A percentile compares a stretch with the other conserved stretches of the same genome.
phyloP scores from a whole-genome alignment of 2,888 invertebrate species.

The Hermaeophaga mercurialis region DNA sequence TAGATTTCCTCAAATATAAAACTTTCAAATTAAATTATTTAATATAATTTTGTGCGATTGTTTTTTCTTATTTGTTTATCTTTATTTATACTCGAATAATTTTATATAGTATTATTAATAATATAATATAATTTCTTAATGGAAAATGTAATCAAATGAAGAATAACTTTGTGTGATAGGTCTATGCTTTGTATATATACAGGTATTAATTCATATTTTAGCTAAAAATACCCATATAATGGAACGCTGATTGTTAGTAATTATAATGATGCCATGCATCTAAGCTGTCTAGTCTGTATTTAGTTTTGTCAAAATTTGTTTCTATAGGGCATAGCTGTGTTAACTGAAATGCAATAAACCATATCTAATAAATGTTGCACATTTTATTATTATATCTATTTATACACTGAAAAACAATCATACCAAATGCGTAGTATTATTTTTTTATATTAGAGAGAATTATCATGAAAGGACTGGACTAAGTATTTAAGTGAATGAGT shows the following conservation, averaged over 20 bases:
- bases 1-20: too few relatives aligned
- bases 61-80: not conserved
- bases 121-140: not conserved
- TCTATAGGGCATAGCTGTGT: constrained; percentile 42
- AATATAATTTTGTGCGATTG: not conserved
- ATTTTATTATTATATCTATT: too few relatives aligned
- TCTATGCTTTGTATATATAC: constrained; percentile 32
- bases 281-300: constrained; percentile 57
- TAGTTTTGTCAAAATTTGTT: constrained; percentile 40
- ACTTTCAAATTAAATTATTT: too few relatives aligned
- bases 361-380: too few relatives aligned
- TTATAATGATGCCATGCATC: constrained; percentile 52
- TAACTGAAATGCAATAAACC: constrained; percentile 41
- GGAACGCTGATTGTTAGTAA: constrained; percentile 51
- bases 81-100: not conserved
- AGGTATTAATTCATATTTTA: constrained; percentile 35
- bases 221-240: constrained; percentile 51
- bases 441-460: too few relatives aligned
- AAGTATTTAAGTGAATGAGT: too few relatives aligned
- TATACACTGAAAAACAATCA: too few relatives aligned
- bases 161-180: constrained; percentile 35
- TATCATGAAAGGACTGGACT: too few relatives aligned
- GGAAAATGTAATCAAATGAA: constrained; percentile 10
- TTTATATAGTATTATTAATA: too few relatives aligned
- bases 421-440: too few relatives aligned